Conservation (phyloP, 2,888 invertebrate species). For the Spilosoma lubricipeda region DNA sequence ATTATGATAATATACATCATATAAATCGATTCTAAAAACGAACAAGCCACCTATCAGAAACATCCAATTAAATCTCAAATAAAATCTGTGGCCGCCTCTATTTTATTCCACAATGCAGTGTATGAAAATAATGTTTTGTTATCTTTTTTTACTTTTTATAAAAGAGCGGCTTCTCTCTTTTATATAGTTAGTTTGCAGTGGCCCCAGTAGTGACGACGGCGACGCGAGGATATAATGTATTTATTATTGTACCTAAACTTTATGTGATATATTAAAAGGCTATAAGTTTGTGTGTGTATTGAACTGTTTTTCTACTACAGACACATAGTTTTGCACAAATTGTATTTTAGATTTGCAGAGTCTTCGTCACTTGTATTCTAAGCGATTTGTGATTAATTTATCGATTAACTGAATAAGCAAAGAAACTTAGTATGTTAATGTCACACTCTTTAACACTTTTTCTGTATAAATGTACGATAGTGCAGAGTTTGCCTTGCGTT, state of each 20-base stretch:
- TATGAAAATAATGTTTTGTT: slow-evolving; percentile 51
- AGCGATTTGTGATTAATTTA: slow-evolving; percentile 42
- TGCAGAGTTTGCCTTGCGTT: slow-evolving; percentile 32
- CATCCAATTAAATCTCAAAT: slow-evolving; percentile 68
- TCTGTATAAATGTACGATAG: slow-evolving; percentile 32
- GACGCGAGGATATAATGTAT: slow-evolving; percentile 64
- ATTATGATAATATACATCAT: slow-evolving; percentile 5
- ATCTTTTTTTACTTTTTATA: slow-evolving; percentile 50
- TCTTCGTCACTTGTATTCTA: slow-evolving; percentile 38
- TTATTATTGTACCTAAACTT: slow-evolving; percentile 71
- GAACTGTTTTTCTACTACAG: slow-evolving; percentile 56
- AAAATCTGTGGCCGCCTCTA: slow-evolving; percentile 59
- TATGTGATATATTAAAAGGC: slow-evolving; percentile 79
- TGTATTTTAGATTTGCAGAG: slow-evolving; percentile 26
- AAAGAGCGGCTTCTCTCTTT: slow-evolving; percentile 58
- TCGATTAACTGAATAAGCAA: slow-evolving; percentile 27
- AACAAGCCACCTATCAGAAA: slow-evolving; percentile 63
- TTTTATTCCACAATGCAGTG: slow-evolving; percentile 55
- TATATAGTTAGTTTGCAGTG: slow-evolving; percentile 56
- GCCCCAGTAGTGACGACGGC: slow-evolving; percentile 63
- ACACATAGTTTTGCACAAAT: slow-evolving; percentile 51
- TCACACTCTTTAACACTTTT: slow-evolving; percentile 26
- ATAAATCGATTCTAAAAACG: slow-evolving; percentile 56
- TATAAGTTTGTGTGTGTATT: slow-evolving; percentile 70
- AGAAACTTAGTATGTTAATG: slow-evolving; percentile 25